A percentile compares a stretch with the other conserved stretches of the same genome.
These are phyloP conservation scores for Lepidochrysops patricia DNA, from an alignment of 2,888 invertebrate genomes.

Conservation along the genomic window DNA sequence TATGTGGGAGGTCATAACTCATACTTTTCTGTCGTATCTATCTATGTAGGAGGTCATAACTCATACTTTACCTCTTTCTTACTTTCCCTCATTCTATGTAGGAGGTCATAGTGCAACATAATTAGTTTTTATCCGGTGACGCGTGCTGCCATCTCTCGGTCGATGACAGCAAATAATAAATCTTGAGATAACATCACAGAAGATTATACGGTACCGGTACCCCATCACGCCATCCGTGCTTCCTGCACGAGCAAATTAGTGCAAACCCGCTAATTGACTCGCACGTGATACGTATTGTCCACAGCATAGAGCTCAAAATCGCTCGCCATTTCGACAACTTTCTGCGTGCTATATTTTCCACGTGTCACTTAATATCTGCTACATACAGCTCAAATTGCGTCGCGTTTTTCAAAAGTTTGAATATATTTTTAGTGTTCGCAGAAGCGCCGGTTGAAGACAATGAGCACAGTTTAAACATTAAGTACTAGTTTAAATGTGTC, in stretches of 20 bases:
- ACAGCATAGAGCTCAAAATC: constrained; percentile 31
- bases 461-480: constrained; percentile 48
- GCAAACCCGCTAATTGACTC: constrained; percentile 36
- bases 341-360: constrained; percentile 25
- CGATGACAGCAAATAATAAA: constrained; percentile 71
- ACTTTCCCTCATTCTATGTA: too few species aligned
- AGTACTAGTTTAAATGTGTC: constrained; percentile 43
- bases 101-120: constrained; percentile 35
- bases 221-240: constrained; percentile 68
- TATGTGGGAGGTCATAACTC: constrained; percentile 24
- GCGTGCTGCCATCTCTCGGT: constrained; percentile 69
- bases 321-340: constrained; percentile 25
- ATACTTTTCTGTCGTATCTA: too few species aligned
- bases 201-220: constrained; percentile 70
- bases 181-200: constrained; percentile 71
- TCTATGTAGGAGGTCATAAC: constrained; percentile 7
- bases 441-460: constrained; percentile 58
- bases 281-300: constrained; percentile 29
- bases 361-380: constrained; percentile 28
- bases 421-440: constrained; percentile 68
- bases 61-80: too few species aligned
- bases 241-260: constrained; percentile 71
- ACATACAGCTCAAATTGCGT: constrained; percentile 32
- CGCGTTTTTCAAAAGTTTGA: constrained; percentile 31
- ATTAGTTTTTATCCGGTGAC: constrained; percentile 44